Evolutionary conservation across 2,797 vertebrate species (phyloP), one percentile per base, ranked within the genome.

Genomic region (Liparis tanakae): DNA sequence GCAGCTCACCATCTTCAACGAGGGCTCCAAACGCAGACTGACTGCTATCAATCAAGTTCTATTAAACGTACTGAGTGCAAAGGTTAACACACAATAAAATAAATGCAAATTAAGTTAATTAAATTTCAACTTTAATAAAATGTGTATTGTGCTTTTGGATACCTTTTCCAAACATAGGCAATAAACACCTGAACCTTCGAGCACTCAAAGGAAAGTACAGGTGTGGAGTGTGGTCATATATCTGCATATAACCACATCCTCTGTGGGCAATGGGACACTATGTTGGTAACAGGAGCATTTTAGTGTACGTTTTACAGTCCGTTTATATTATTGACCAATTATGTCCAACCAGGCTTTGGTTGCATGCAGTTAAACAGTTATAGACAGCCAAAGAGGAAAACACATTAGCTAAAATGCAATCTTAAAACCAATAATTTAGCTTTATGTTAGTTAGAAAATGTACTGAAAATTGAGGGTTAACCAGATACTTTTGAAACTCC

Each of bases 1-100:
- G 67, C 48, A 68, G 34, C 69, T 59, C 71, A 67, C 22, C 61
- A 39, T 72, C 82, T 76, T 43, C 36, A 25, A 39, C 44, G 34
- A 22, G 50, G 10, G 50, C 10, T 22, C 51, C 20, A 13, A 54
- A 54, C 2, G 1, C 56, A 82, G 41, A 39, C 6, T 30, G 8
- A 43, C 5, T 57, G n/a, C 34, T 62, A 13, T 67, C 67, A 51
- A 18, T 20, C 0, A 5, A 15, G 44, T 66, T 54, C 10, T 15
- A n/a, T 44, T 67, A 6, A 60, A 10, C 6, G 10, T 13, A 33
- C 22, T 41, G 4, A 4, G 39, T 41, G 10, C 39, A 41, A 41
- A 41, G 12, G 13, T 30, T 14, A 14, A n/a, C 18, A n/a, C 46
- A 50, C n/a, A 50, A 50, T 48, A 6, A 12, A 41, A 46, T 46